phyloP scores from a whole-genome alignment of 30 jellyfish, hydroid and myxozoan species.

The Clytia hemisphaerica region DNA sequence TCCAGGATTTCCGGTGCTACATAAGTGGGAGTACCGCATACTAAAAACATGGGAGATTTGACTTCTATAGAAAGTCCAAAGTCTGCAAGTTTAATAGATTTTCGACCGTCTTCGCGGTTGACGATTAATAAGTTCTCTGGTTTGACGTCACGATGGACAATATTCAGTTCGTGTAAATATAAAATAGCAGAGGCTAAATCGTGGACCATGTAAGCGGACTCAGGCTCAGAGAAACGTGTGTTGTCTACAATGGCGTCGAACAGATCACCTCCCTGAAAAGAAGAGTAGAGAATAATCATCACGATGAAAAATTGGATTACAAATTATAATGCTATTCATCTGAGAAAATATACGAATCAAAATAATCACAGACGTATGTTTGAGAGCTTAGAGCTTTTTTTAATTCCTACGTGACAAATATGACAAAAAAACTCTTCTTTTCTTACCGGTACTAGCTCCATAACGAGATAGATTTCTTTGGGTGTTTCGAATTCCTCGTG shows the following conservation, averaged over 20 bases:
- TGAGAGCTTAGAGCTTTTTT: not conserved
- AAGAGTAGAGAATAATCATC: not conserved
- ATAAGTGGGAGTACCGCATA: slow-evolving; percentile 97
- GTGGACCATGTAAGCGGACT: slow-evolving; percentile 87
- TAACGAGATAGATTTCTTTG: slow-evolving; percentile 81
- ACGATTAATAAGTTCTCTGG: slow-evolving; percentile 94
- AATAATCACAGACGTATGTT: not conserved
- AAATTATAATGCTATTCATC: not conserved
- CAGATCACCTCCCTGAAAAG: slow-evolving; percentile 77
- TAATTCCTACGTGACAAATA: not conserved
- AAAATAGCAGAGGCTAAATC: slow-evolving; percentile 86
- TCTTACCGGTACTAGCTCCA: slow-evolving; percentile 91
- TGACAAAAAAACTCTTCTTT: not conserved
- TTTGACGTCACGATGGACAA: slow-evolving; percentile 89
- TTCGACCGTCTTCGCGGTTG: slow-evolving; percentile 46
- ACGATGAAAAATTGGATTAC: not conserved
- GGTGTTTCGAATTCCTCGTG: slow-evolving; percentile 93
- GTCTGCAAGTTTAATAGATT: slow-evolving; percentile 85
- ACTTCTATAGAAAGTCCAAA: slow-evolving; percentile 95
- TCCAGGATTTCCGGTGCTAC: slow-evolving; percentile 96
- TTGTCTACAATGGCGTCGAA: slow-evolving; percentile 94
- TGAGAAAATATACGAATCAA: not conserved
- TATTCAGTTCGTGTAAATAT: slow-evolving; percentile 55
- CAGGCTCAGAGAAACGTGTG: slow-evolving; percentile 87
- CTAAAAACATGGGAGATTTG: slow-evolving; percentile 88